These are phyloP conservation scores for Tragelaphus strepsiceros DNA, from an alignment of 2,113 vertebrate species.

Conservation along the genomic window DNA sequence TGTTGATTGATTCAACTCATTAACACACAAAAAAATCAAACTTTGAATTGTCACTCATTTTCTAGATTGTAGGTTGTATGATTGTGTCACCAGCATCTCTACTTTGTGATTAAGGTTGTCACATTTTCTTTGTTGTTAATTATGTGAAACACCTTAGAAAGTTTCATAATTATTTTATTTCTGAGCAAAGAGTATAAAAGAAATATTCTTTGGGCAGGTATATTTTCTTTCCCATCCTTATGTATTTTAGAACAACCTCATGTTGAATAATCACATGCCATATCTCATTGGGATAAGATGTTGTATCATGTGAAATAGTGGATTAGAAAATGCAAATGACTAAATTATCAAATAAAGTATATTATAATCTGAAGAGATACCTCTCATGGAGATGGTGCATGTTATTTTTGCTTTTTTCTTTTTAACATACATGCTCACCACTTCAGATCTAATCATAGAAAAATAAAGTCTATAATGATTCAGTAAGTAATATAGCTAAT, in stretches of 20 bases:
- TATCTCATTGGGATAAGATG: neutral
- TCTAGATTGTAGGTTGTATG: neutral
- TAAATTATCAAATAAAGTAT: neutral
- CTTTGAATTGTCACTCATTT: neutral
- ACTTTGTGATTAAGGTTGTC: neutral
- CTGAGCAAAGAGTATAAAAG: neutral
- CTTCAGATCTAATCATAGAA: slow-evolving; percentile 18
- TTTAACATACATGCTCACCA: neutral
- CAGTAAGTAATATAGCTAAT: neutral
- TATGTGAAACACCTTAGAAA: neutral
- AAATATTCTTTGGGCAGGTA: neutral
- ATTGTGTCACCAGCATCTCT: neutral
- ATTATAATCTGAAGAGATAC: neutral
- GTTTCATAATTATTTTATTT: neutral
- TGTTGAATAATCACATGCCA: neutral
- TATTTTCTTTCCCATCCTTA: neutral
- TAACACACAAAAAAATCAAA: neutral
- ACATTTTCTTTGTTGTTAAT: neutral
- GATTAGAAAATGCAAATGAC: neutral
- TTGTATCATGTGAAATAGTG: neutral
- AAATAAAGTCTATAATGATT: neutral
- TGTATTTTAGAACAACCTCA: neutral
- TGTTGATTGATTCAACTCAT: neutral
- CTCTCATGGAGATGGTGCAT: neutral
- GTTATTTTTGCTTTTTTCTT: neutral